Evolutionary conservation across 2,797 vertebrate genomes (phyloP).

Genomic region (Sebastolobus alascanus): DNA sequence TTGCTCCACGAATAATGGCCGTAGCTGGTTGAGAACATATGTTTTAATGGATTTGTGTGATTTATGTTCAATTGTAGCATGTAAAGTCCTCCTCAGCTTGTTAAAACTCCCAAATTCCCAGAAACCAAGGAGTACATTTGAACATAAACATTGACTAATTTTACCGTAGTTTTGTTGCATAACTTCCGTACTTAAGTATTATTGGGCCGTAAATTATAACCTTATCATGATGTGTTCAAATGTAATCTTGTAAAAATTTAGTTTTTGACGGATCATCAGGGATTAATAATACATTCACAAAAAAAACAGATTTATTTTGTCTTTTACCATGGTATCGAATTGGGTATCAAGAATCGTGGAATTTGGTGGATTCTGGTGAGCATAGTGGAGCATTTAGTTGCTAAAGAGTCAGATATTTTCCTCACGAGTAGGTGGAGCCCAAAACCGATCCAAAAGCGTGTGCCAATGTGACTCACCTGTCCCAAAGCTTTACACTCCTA

Average conservation of each 20-base stretch:
- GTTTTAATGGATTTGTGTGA: not conserved
- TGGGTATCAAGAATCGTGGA: too few relatives aligned
- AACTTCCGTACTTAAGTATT: too few relatives aligned
- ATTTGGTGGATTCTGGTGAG: too few relatives aligned
- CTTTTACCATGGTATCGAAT: too few relatives aligned
- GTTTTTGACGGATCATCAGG: accelerated
- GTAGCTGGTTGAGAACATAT: not conserved
- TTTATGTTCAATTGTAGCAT: not conserved
- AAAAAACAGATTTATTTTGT: too few relatives aligned
- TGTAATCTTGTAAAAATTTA: too few relatives aligned
- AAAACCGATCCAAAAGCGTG: not conserved
- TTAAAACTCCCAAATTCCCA: not conserved
- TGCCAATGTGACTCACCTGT: conserved; percentile 67
- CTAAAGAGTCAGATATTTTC: not conserved
- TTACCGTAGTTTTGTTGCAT: too few relatives aligned
- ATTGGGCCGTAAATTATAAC: too few relatives aligned
- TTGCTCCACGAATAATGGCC: not conserved
- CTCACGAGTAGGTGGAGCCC: not conserved
- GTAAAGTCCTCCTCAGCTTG: not conserved
- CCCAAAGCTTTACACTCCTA: conserved; percentile 77
- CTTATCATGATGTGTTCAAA: too few relatives aligned
- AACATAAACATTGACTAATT: too few relatives aligned
- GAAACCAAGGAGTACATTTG: not conserved
- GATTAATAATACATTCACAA: too few relatives aligned
- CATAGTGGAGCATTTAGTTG: not conserved